Percentiles rank a stretch among this genome's conserved stretches.
phyloP scores from a whole-genome alignment of 1,140 invertebrate genomes.

The Nephotettix cincticeps region DNA sequence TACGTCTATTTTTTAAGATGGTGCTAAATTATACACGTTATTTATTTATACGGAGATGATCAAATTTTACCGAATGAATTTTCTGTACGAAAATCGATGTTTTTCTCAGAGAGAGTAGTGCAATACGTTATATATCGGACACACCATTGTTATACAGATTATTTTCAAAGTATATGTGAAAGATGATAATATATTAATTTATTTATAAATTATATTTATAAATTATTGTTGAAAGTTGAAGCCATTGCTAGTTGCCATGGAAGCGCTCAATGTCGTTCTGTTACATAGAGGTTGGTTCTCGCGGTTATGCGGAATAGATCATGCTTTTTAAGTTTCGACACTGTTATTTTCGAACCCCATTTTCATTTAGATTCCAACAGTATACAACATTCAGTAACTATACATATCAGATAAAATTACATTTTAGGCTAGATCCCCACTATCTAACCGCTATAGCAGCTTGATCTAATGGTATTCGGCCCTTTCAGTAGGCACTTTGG shows the following conservation, averaged over 20 bases:
- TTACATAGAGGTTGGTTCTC: not conserved
- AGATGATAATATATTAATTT: slow-evolving; percentile 14
- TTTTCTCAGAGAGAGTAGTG: slow-evolving; percentile 1
- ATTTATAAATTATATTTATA: slow-evolving; percentile 24
- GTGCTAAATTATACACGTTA: slow-evolving; percentile 17
- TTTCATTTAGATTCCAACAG: not conserved
- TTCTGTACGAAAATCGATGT: not conserved
- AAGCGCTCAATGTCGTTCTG: not conserved
- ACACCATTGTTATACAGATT: not conserved
- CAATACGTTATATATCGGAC: not conserved
- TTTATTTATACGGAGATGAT: not conserved
- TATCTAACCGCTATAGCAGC: not conserved
- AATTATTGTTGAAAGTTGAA: slow-evolving; percentile 18
- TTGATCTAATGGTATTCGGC: not conserved
- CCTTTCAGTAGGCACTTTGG: not conserved
- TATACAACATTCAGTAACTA: slow-evolving; percentile 9
- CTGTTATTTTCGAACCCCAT: not conserved
- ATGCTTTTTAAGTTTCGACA: not conserved
- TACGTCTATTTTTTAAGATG: slow-evolving; percentile 9
- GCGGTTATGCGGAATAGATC: not conserved
- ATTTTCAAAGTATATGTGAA: slow-evolving; percentile 20
- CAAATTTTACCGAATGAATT: not conserved
- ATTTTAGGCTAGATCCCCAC: not conserved
- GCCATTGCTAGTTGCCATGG: slow-evolving; percentile 17
- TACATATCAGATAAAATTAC: not conserved